These are phyloP conservation scores for Anarhynchus alexandrinus DNA, from an alignment of 2,113 vertebrate genomes.

Conservation along the genomic window DNA sequence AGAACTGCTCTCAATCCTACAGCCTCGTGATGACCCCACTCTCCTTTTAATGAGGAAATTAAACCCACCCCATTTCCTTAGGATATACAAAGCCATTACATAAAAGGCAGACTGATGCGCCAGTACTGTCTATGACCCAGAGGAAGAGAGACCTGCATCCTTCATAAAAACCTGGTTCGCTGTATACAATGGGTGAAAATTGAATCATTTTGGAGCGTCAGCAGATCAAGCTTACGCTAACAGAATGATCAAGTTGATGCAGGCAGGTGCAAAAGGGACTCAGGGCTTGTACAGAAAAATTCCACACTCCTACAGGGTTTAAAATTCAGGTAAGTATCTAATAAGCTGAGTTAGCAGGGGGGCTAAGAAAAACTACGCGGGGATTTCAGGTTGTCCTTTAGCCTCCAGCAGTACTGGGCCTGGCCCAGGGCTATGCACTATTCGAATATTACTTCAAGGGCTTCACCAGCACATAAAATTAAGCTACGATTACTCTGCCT, in stretches of 20 bases:
- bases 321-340: background rate
- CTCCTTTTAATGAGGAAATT: background rate
- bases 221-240: background rate
- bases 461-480: background rate
- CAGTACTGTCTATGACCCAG: background rate
- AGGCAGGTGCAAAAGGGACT: background rate
- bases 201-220: background rate
- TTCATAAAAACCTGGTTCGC: background rate
- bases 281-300: background rate
- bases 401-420: rapidly evolving
- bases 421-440: background rate
- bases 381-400: background rate
- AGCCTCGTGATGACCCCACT: background rate
- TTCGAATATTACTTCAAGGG: background rate
- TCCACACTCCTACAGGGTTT: background rate
- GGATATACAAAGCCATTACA: background rate
- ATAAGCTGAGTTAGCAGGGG: background rate
- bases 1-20: background rate
- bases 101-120: background rate
- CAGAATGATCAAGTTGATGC: background rate
- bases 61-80: background rate
- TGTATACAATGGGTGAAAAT: background rate
- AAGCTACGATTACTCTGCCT: background rate
- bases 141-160: background rate
- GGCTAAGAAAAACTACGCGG: background rate